phyloP scores from a whole-genome alignment of 1,140 invertebrate species.

The Holcopasites calliopsidis region DNA sequence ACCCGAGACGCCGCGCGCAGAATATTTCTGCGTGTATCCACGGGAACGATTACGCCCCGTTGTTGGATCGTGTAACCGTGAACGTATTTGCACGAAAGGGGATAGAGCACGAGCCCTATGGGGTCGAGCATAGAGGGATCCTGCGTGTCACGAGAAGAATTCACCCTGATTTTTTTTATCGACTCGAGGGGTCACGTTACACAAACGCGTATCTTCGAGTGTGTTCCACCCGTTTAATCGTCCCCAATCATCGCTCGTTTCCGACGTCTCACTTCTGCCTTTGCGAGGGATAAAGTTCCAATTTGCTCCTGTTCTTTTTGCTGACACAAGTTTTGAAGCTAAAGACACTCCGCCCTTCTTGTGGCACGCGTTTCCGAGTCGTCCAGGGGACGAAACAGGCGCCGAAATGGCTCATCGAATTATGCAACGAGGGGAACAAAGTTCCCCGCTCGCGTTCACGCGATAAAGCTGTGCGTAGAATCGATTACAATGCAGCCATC shows the following conservation, averaged over 20 bases:
- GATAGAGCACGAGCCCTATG: background rate
- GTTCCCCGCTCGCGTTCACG: background rate
- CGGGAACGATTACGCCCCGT: conserved; percentile 45
- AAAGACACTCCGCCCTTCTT: too few relatives aligned
- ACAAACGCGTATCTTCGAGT: background rate
- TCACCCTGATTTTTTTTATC: conserved; percentile 31
- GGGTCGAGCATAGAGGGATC: conserved; percentile 7
- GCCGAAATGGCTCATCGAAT: background rate
- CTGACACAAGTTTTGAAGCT: too few relatives aligned
- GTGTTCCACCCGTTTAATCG: background rate
- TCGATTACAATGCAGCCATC: conserved; percentile 50
- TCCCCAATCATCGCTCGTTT: background rate
- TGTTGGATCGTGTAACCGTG: conserved; percentile 43
- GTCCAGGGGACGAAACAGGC: background rate
- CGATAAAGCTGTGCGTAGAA: conserved; percentile 6
- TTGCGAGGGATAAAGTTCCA: background rate
- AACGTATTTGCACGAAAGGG: conserved; percentile 32
- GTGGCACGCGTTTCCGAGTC: background rate
- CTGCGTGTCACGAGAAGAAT: background rate
- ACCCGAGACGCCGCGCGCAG: conserved; percentile 3
- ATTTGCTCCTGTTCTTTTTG: background rate
- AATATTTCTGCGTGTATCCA: conserved; percentile 61
- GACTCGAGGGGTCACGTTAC: conserved; percentile 17
- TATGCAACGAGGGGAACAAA: conserved; percentile 1
- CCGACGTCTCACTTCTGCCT: too few relatives aligned